A percentile compares a stretch with the other conserved stretches of the same genome.
Conservation (phyloP, 2,113 vertebrate species). For the Antigone vipio region DNA sequence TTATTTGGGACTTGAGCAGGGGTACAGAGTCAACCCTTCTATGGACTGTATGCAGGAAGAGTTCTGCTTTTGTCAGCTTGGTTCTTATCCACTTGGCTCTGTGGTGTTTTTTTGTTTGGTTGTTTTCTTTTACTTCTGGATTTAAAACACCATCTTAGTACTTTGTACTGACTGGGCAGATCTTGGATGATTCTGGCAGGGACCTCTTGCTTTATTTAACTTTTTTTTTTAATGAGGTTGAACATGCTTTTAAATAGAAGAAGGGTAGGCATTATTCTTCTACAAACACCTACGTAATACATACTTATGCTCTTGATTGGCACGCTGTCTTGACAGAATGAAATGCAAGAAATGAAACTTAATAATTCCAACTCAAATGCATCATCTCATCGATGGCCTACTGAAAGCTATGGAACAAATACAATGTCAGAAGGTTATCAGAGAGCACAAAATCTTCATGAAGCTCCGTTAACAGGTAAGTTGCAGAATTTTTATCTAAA, state of each 20-base stretch:
- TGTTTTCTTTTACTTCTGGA: background rate
- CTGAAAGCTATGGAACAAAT: constrained; percentile 85
- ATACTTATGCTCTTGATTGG: background rate
- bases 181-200: background rate
- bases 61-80: background rate
- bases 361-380: constrained; percentile 75
- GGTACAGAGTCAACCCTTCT: background rate
- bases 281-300: background rate
- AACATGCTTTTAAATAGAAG: background rate
- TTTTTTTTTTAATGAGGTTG: too few species aligned
- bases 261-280: background rate
- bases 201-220: background rate
- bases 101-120: background rate
- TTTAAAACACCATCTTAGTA: background rate
- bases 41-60: background rate
- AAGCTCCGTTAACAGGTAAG: constrained; percentile 89
- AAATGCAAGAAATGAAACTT: constrained; percentile 91
- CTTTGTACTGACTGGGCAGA: background rate
- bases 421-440: constrained; percentile 83
- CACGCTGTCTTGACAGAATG: constrained; percentile 78
- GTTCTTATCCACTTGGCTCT: background rate
- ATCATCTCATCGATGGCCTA: constrained; percentile 84
- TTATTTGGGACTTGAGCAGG: background rate
- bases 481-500: background rate
- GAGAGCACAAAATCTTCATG: constrained; percentile 86